A percentile compares a stretch with the other conserved stretches of the same genome.
Conservation (phyloP, 1,140 invertebrate genomes). For the Meteorus sp. region DNA sequence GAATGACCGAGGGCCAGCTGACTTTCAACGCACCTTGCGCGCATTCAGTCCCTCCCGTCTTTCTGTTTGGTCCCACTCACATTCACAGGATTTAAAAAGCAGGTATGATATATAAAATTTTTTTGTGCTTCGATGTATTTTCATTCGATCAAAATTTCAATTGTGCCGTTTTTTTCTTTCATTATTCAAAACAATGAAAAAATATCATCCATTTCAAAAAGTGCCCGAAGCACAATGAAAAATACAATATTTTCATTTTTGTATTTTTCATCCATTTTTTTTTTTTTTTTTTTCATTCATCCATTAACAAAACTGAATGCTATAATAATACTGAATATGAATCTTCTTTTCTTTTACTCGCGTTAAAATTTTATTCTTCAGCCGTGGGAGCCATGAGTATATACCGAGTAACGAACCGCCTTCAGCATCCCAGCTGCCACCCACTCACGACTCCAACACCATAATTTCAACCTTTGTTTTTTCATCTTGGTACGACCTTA, state of each 20-base stretch:
- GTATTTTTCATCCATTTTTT: not conserved
- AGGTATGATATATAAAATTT: not conserved
- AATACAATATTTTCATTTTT: too few relatives aligned
- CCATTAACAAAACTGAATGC: not conserved
- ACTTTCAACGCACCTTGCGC: conserved; percentile 43
- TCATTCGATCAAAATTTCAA: too few relatives aligned
- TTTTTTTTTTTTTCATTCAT: not conserved
- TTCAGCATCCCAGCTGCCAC: conserved; percentile 5
- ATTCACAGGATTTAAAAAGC: not conserved
- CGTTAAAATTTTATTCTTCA: not conserved
- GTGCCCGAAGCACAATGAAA: too few relatives aligned
- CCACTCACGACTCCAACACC: conserved; percentile 4
- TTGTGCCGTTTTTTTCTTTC: too few relatives aligned
- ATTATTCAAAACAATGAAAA: too few relatives aligned
- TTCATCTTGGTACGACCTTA: not conserved
- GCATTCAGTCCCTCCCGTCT: conserved; percentile 29
- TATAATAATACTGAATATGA: not conserved
- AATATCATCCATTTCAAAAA: too few relatives aligned
- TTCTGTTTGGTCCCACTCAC: not conserved
- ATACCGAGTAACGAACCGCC: too few relatives aligned
- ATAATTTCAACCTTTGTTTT: conserved; percentile 7
- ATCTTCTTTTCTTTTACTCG: not conserved
- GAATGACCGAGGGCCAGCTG: conserved; percentile 41
- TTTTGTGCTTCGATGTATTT: too few relatives aligned
- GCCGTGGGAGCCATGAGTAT: conserved; percentile 2